Base-by-base conservation (phyloP, 2,888 invertebrate genomes). In the Harpagoxenus sublaevis region DNA sequence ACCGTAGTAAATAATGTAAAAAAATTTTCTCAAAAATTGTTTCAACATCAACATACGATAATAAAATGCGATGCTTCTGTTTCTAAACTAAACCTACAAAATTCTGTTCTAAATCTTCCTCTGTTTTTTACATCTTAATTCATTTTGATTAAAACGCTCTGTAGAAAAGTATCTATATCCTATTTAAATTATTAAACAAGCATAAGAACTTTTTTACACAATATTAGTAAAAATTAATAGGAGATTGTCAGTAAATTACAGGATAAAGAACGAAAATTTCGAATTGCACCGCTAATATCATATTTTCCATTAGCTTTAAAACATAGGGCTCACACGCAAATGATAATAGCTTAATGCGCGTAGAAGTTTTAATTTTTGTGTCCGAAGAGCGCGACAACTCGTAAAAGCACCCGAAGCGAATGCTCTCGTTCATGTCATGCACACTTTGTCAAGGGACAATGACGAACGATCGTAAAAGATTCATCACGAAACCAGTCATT, bases 391-490 rank as follows among this genome's bases (percentile, higher is more conserved):
- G 28, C 31, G 57, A 78, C 55, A 57, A 78, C 57, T 45, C n/a
- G 45, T 53, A 39, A 57, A 79, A 79, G 31, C 35, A 28, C 55
- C n/a, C 57, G 57, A 70, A 70, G 55, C 71, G 35, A 45, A 55
- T 31, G 15, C 71, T 79, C 78, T 57, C 55, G 53, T 39, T 77
- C 77, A 31, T 42, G 45, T 57, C 35, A 65, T 65, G 45, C 71
- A 48, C 73, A 71, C 57, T 71, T 71, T 71, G 71, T 71, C 71
- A 39, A 45, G 71, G 60, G 79, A 71, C 71, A 35, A 71, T 48
- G 79, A 71, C 79, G 79, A 79, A 71, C 71, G 79, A 79, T 71
- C 79, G 79, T 79, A 79, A 79, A 79, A 71, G 60, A 79, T 79
- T 79, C 79, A 79, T 79, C 79, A 57, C 4, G 73, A 48, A 71